Evolutionary conservation across 1,140 invertebrate genomes (phyloP), one percentile per base, ranked within the genome.

Genomic region (Pseudoatta argentina): DNA sequence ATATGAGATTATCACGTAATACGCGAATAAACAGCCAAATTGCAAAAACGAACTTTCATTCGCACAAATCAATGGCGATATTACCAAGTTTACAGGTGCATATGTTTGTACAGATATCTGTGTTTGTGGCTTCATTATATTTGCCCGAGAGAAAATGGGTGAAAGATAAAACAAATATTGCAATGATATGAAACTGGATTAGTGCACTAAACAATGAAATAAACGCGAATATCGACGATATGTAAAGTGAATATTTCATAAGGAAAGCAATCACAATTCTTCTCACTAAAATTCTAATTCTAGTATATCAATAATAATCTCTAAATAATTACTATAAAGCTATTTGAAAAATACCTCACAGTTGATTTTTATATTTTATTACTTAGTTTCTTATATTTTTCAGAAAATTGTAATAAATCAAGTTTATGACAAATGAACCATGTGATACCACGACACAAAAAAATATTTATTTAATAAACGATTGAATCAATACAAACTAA

Each of bases 131-230:
- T 78, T n/a, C 6, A 66, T 78, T 77, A 77, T 30, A 30, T 48
- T 34, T 66, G 18, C 61, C 3, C 44, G 18, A 51, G 5, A 51
- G 44, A 16, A 63, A 64, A 48, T 24, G 48, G 5, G 16, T 48
- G 39, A 57, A 57, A 78, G 44, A 78, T 64, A 64, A 78, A 78
- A 18, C 24, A 77, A 77, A 77, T 51, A 24, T 57, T n/a, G 8
- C 44, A 30, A n/a, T 24, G 16, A 77, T 44, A 30, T 27, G 18
- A 78, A 78, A 78, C 3, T 14, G 24, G 61, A 18, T 53, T 39
- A 66, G 8, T 63, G 12, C 14, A 12, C 4, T 63, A 48, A 77
- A 48, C 7, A 63, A 39, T 18, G 16, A 59, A 44, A 48, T 24
- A 48, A 44, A 6, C 8, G 16, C 14, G 12, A 44, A 21, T 75